Evolutionary conservation across 2,888 invertebrate genomes (phyloP), one percentile per base, ranked within the genome.

Genomic region (Drosophila pegasa): DNA sequence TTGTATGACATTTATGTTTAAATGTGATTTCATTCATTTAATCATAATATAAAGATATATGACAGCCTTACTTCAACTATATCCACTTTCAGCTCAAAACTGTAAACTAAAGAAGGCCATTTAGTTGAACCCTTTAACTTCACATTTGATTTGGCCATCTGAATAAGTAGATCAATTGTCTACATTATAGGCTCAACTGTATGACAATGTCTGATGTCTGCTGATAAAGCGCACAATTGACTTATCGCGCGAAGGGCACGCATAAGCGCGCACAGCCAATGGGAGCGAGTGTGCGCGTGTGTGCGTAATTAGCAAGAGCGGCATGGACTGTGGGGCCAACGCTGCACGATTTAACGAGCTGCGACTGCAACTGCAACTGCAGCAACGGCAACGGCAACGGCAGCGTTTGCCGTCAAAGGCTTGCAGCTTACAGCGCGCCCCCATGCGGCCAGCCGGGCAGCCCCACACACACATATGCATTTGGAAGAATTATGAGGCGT

Each of bases 291-390:
- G 22, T 67, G 62, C 50, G 22, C 71, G 40, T 72, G 75, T 80
- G 69, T 88, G 84, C 71, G 80, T 88, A 87, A 86, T 86, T 86
- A 86, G 87, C 86, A 88, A 74, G 89, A 84, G 77, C 65, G 72
- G 58, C 70, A 35, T 47, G 65, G 61, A 50, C 37, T 41, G 20
- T 14, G 65, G 47, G 66, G 66, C 63, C 66, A 48, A 45, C 38
- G 68, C 64, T 61, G 66, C 78, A 77, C 78, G 70, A 85, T 81
- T 86, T 84, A 84, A 87, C 84, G 83, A 84, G 86, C 76, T 71
- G 74, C 70, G 41, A 66, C 88, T 66, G 60, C 86, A 50, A 41
- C 72, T 25, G 51, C 68, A 43, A 43, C n/a, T 41, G 41, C 22
- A 38, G 37, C 58, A 9, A 31, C 75, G 25, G 43, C 66, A 41